Evolutionary conservation across 2,888 invertebrate species (phyloP).

Genomic region (Cryptus viduatorius): DNA sequence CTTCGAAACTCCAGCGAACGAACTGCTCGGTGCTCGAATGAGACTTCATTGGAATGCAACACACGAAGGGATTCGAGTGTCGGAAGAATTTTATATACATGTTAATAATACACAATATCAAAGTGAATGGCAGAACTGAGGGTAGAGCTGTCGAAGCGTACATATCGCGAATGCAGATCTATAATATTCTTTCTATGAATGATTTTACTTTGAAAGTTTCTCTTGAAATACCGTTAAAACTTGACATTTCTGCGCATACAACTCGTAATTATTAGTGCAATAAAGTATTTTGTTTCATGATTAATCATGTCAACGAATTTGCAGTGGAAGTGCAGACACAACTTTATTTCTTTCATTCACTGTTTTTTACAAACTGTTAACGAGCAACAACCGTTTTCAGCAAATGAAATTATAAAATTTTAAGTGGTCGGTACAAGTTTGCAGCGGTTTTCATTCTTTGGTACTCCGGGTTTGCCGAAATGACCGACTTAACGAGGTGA

Average conservation of each 20-base stretch:
- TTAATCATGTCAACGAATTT: neutral
- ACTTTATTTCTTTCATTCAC: neutral
- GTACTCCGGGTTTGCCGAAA: neutral
- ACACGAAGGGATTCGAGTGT: neutral
- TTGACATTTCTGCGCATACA: neutral
- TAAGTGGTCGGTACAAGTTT: neutral
- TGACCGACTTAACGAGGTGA: neutral
- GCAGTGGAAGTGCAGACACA: neutral
- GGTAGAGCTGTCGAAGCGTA: neutral
- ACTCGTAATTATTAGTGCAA: neutral
- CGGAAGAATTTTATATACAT: neutral
- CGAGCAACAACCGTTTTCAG: neutral
- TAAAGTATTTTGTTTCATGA: neutral
- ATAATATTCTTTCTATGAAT: neutral
- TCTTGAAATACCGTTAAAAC: neutral
- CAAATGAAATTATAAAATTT: neutral
- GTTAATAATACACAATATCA: neutral
- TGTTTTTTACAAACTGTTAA: neutral
- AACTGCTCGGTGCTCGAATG: slow-evolving; percentile 5
- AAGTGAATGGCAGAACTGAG: neutral
- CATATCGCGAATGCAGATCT: neutral
- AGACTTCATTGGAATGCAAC: neutral
- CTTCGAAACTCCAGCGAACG: neutral
- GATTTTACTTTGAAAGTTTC: neutral
- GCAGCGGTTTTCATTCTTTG: slow-evolving; percentile 8